Conservation (phyloP, 2,113 vertebrate genomes). For the Furnarius figulus region DNA sequence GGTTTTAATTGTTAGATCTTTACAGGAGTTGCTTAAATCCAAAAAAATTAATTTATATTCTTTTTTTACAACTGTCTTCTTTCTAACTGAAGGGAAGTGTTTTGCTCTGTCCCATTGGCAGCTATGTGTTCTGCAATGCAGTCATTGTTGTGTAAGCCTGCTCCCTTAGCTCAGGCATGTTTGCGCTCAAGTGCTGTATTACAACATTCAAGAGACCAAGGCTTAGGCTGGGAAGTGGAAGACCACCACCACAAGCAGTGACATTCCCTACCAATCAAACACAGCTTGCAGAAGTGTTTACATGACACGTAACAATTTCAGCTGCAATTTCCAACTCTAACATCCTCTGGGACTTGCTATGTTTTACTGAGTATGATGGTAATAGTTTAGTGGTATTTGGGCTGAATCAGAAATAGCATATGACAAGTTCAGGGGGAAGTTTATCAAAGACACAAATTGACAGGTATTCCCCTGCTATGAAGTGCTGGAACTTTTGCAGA, state of each 20-base stretch:
- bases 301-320: neutral
- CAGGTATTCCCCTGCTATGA: neutral
- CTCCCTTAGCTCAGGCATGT: neutral
- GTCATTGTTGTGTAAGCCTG: neutral
- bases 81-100: neutral
- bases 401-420: neutral
- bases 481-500: neutral
- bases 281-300: neutral
- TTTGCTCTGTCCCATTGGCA: neutral
- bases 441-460: neutral
- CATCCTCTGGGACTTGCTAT: neutral
- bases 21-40: neutral
- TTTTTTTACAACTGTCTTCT: neutral
- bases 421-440: neutral
- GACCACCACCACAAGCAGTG: neutral
- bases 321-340: neutral
- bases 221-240: neutral
- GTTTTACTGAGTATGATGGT: neutral
- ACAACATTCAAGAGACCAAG: neutral
- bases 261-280: neutral
- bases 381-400: neutral
- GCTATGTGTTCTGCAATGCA: neutral
- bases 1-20: neutral
- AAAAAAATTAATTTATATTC: neutral
- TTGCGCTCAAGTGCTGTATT: neutral